Conservation (phyloP, 1,140 invertebrate genomes). For the Macrostomum lignano region DNA sequence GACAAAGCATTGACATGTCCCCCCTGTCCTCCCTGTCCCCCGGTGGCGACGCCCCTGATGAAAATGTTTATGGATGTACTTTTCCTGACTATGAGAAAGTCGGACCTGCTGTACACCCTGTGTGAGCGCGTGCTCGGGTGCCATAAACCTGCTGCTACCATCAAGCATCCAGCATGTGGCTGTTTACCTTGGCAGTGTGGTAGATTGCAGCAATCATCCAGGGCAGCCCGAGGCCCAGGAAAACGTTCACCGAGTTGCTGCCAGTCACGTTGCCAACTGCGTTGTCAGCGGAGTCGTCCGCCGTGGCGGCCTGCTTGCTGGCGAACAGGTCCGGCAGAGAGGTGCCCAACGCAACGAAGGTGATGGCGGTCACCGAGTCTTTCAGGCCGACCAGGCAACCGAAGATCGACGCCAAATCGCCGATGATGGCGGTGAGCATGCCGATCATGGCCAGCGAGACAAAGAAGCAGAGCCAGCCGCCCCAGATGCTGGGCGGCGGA, state of each 20-base stretch:
- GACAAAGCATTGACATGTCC: too few relatives aligned
- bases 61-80: too few relatives aligned
- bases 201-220: slow-evolving; percentile 36
- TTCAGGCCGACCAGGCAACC: slow-evolving; percentile 35
- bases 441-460: slow-evolving; percentile 33
- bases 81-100: too few relatives aligned
- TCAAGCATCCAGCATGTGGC: too few relatives aligned
- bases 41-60: too few relatives aligned
- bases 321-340: slow-evolving; percentile 39
- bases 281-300: slow-evolving; percentile 30
- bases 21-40: too few relatives aligned
- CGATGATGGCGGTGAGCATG: slow-evolving; percentile 34
- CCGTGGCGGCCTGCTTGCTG: slow-evolving; percentile 26
- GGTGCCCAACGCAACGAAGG: too few relatives aligned
- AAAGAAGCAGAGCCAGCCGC: slow-evolving; percentile 37
- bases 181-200: slow-evolving; percentile 30
- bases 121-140: too few relatives aligned
- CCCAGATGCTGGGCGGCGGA: slow-evolving; percentile 32
- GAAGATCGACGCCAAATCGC: slow-evolving; percentile 37
- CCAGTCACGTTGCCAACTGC: slow-evolving; percentile 31
- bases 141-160: too few relatives aligned
- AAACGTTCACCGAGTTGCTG: slow-evolving; percentile 34
- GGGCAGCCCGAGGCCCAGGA: slow-evolving; percentile 36
- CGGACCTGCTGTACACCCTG: too few relatives aligned
- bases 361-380: slow-evolving; percentile 37